Evolutionary conservation across 2,888 invertebrate species (phyloP), one percentile per base, ranked within the genome.

Genomic region (Pardosa pseudoannulata): DNA sequence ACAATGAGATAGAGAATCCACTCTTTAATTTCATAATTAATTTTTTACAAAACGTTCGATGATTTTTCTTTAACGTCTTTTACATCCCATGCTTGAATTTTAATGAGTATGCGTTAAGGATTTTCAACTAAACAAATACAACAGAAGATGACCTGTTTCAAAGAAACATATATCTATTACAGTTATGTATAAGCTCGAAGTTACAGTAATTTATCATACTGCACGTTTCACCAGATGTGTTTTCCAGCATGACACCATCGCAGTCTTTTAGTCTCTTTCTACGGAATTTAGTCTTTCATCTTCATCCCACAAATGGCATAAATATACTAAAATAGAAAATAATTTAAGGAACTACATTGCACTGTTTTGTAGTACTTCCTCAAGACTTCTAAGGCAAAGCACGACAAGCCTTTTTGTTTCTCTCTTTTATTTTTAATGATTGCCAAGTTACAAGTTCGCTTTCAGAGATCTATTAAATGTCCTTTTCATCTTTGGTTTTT

Each of bases 111-210:
- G 9, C 50, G 6, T 19, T 19, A 19, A 19, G 6, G 50, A 9
- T 62, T 62, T 27, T 3, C 7, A 27, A 11, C 16, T 46, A 46
- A 46, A 16, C 46, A 46, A 27, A 62, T 27, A 62, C 62, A 62
- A 62, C 62, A 50, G 9, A 65, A 32, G 56, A 67, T 19, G 62
- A 64, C 50, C 28, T 6, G 16, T 2, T 46, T 9, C 2, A 46
- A 46, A 46, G 7, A 6, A 46, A 16, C 46, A 46, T 46, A 46
- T 16, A 46, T 46, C 46, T 46, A 39, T 16, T 80, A 36, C 67
- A 80, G 80, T 73, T 70, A 29, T 23, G 70, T 46, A 70, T 82
- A 82, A 82, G 82, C 82, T 82, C 82, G 82, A 70, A 82, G 62
- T 82, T 71, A 75, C 41, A 76, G 32, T 46, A 65, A 19, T 50